Conservation (phyloP, 2,113 vertebrate genomes). For the Syrrhaptes paradoxus region DNA sequence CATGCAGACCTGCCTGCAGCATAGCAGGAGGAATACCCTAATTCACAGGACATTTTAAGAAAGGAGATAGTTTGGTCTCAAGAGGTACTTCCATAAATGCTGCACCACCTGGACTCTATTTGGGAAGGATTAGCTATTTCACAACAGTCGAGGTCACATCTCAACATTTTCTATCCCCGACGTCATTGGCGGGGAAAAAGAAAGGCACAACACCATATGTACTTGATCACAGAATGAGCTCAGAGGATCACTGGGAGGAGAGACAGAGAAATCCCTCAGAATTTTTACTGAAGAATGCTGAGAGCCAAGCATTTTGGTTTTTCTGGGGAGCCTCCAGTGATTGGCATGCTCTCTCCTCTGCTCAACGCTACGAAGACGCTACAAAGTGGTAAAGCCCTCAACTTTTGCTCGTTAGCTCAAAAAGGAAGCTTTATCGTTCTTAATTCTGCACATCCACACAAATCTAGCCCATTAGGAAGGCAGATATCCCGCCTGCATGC, state of each 20-base stretch:
- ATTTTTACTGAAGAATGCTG: not conserved
- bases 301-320: not conserved
- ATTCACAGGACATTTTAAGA: not conserved
- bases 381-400: not conserved
- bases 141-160: constrained; percentile 12
- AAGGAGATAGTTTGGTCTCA: not conserved
- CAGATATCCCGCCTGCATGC: not conserved
- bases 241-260: constrained; percentile 18
- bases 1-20: not conserved
- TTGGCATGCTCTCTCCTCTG: not conserved
- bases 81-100: not conserved
- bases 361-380: not conserved
- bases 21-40: not conserved
- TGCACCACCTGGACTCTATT: constrained; percentile 44
- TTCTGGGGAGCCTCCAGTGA: not conserved
- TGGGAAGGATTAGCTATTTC: constrained; percentile 35
- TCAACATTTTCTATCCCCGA: not conserved
- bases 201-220: constrained; percentile 13
- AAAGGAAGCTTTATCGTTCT: not conserved
- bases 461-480: not conserved
- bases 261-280: constrained; percentile 17
- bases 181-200: not conserved
- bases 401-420: not conserved
- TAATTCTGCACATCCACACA: not conserved
- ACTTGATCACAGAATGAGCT: constrained; percentile 33